Evolutionary conservation across 2,797 vertebrate genomes (phyloP).

Genomic region (Channallabes apus): DNA sequence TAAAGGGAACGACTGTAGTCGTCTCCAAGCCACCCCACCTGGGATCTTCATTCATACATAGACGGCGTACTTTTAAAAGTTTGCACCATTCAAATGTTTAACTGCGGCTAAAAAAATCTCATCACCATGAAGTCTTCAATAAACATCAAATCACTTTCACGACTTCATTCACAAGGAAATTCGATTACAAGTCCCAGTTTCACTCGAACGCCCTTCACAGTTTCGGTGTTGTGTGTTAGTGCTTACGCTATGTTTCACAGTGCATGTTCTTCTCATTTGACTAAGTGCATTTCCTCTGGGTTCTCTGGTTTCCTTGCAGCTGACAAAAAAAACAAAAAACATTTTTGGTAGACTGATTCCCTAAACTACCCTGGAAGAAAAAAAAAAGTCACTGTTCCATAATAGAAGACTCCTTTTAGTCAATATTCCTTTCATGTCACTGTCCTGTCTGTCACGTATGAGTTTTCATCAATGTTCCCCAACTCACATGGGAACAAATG

Average conservation of each 20-base stretch:
- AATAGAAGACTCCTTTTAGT: not conserved
- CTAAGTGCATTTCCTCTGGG: not conserved
- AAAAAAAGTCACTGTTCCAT: not conserved
- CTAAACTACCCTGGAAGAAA: not conserved
- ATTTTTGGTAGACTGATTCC: not conserved
- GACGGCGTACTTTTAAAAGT: no score
- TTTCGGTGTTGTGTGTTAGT: not conserved
- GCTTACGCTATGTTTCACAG: not conserved
- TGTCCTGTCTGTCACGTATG: not conserved
- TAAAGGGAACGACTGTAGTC: no score
- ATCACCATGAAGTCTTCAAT: no score
- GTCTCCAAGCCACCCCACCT: no score
- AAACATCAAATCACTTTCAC: no score
- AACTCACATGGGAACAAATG: not conserved
- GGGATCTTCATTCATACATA: no score
- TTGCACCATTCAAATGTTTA: no score
- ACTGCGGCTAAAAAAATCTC: no score
- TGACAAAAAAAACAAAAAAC: not conserved
- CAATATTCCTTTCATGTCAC: not conserved
- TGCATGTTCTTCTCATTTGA: not conserved
- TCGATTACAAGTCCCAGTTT: no score
- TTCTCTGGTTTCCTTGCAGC: not conserved
- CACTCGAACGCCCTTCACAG: no score
- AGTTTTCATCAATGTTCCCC: conserved; percentile 16
- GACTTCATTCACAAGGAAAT: no score